Conservation (phyloP, 2,113 vertebrate genomes). For the Fregetta grallaria region DNA sequence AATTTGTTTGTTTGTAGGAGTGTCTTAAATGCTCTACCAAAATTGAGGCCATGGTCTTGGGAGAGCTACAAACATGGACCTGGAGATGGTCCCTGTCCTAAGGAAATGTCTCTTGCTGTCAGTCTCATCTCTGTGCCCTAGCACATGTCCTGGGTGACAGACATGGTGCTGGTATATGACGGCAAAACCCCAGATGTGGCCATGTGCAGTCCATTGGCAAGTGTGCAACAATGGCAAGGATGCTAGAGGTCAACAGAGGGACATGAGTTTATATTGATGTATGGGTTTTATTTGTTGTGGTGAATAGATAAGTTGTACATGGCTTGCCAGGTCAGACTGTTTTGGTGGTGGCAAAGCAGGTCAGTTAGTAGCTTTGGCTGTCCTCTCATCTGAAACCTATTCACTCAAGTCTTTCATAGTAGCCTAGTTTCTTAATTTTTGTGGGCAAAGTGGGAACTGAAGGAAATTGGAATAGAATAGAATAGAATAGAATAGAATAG, state of each 20-base stretch:
- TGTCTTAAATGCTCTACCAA: not conserved
- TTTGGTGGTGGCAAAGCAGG: not conserved
- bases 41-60: rapidly evolving
- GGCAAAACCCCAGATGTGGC: not conserved
- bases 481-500: not conserved
- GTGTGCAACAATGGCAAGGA: not conserved
- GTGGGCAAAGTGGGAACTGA: not conserved
- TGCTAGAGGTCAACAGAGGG: not conserved
- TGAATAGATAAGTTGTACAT: not conserved
- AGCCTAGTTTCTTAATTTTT: not conserved
- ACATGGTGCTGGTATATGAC: not conserved
- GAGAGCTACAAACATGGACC: not conserved
- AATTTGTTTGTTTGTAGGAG: not conserved
- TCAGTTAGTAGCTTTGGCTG: not conserved
- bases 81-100: not conserved
- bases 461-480: not conserved
- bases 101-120: not conserved
- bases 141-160: not conserved
- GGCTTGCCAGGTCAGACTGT: not conserved
- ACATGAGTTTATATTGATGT: not conserved
- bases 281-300: not conserved
- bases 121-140: not conserved
- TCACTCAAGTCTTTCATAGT: not conserved
- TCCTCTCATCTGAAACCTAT: not conserved
- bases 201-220: not conserved